These are phyloP conservation scores for Bubo blakistoni DNA, from an alignment of 2,113 vertebrate genomes.

Conservation along the genomic window DNA sequence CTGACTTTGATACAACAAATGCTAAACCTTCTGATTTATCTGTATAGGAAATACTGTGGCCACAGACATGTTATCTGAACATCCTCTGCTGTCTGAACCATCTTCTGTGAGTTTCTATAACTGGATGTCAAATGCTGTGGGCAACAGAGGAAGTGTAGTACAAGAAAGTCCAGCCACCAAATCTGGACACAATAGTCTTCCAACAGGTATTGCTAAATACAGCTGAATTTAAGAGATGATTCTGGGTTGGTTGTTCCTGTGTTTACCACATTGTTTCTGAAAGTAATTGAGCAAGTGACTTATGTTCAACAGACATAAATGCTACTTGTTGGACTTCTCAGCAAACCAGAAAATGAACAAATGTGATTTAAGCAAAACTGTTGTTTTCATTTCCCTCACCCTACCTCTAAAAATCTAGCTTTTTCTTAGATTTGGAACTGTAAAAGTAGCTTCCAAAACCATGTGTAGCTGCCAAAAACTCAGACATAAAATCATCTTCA, in stretches of 20 bases:
- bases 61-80: constrained; percentile 91
- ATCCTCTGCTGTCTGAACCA: constrained; percentile 92
- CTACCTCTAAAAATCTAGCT: neutral
- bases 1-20: neutral
- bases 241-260: neutral
- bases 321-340: neutral
- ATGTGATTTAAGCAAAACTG: neutral
- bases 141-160: constrained; percentile 81
- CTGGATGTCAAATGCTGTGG: constrained; percentile 98
- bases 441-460: neutral
- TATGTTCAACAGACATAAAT: neutral
- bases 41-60: constrained; percentile 82
- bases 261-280: neutral
- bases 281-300: neutral
- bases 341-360: neutral
- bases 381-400: neutral
- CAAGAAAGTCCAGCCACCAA: constrained; percentile 88
- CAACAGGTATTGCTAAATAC: constrained; percentile 81
- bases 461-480: neutral
- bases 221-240: neutral
- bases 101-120: constrained; percentile 98
- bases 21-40: neutral
- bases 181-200: constrained; percentile 89
- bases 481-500: neutral
- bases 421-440: neutral